Conservation (phyloP, 2,888 invertebrate genomes). For the Dryadula phaetusa region DNA sequence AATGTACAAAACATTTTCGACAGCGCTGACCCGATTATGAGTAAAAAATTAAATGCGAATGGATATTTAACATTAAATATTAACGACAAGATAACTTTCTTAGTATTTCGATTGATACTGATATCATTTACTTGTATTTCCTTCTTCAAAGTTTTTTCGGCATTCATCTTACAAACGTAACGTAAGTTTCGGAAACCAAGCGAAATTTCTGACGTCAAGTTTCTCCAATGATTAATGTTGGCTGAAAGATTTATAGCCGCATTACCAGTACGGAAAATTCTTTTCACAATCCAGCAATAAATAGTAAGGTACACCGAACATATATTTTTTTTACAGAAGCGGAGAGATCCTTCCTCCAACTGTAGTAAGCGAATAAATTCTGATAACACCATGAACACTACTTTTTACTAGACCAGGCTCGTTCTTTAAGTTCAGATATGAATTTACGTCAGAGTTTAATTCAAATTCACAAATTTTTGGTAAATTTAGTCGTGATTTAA, state of each 20-base stretch:
- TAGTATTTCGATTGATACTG: not conserved
- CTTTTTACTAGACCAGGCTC: not conserved
- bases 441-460: not conserved
- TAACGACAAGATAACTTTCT: conserved; percentile 3
- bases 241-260: conserved; percentile 40
- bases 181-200: conserved; percentile 23
- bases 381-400: too few relatives aligned
- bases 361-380: too few relatives aligned
- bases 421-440: not conserved
- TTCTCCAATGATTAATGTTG: conserved; percentile 65
- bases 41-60: not conserved
- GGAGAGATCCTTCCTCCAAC: too few relatives aligned
- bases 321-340: not conserved
- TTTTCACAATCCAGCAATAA: conserved; percentile 10
- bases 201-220: conserved; percentile 46
- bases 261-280: conserved; percentile 14
- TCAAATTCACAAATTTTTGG: not conserved
- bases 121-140: conserved; percentile 18
- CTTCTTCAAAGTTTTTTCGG: not conserved
- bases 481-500: not conserved
- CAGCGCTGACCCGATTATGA: conserved; percentile 28
- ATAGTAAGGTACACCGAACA: not conserved
- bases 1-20: conserved; percentile 33
- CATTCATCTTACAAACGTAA: conserved; percentile 15
- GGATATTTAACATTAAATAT: not conserved